A percentile compares a stretch with the other conserved stretches of the same genome.
These are phyloP conservation scores for Pitta sordida DNA, from an alignment of 2,113 vertebrate species.

Conservation along the genomic window DNA sequence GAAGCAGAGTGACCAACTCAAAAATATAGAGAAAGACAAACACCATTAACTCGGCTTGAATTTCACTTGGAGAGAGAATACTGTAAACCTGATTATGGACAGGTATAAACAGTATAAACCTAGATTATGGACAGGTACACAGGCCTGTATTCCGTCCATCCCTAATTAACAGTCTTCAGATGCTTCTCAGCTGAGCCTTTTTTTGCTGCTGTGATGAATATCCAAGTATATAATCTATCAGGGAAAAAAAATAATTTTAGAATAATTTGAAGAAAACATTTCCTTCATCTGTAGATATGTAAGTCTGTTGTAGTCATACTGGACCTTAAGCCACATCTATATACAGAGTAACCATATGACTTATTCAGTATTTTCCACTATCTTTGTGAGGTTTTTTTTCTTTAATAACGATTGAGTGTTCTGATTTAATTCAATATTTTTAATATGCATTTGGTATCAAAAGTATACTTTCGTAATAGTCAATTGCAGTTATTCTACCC, in stretches of 20 bases:
- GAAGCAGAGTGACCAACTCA: slow-evolving; percentile 5
- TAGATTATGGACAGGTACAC: not conserved
- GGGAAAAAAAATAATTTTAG: not conserved
- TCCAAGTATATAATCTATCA: not conserved
- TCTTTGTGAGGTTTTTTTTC: not conserved
- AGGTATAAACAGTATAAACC: too few relatives aligned
- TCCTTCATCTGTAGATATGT: not conserved
- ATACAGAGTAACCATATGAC: not conserved
- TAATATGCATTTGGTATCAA: not conserved
- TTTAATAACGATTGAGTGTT: not conserved
- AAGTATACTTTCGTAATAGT: not conserved
- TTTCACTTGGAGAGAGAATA: not conserved
- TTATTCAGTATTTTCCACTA: not conserved
- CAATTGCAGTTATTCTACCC: not conserved
- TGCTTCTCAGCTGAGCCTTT: not conserved
- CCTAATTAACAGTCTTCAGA: not conserved
- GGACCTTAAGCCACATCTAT: not conserved
- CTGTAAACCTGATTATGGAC: not conserved
- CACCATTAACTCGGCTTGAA: not conserved
- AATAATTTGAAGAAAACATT: not conserved
- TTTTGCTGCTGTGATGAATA: not conserved
- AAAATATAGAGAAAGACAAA: slow-evolving; percentile 19
- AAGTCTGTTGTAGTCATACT: not conserved
- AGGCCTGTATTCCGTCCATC: not conserved
- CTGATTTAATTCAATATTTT: not conserved